Evolutionary conservation across 2,797 vertebrate genomes (phyloP), one percentile per base, ranked within the genome.

Genomic region (Poecilia gillii): DNA sequence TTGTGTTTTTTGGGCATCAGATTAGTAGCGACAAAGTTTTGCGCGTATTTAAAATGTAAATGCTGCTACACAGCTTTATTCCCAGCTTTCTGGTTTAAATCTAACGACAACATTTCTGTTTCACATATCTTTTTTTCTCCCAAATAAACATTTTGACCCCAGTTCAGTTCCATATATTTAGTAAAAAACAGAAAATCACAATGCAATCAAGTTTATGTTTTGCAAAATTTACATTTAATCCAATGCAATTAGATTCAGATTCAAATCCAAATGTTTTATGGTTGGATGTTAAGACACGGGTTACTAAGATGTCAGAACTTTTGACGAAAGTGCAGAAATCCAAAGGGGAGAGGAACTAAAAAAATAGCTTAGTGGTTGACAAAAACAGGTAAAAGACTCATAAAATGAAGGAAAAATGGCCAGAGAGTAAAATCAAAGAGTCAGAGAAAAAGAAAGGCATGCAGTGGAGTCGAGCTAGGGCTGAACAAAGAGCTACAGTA

Each of bases 401-500:
- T 47, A 77, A 75, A 75, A 51, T 6, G 13, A 31, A 2, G 16
- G 43, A n/a, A 25, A 71, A 36, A 28, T 5, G 25, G 62, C 23
- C 4, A 68, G 25, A 68, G 25, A 39, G 41, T 77, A 45, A 66
- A 78, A 76, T 41, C 43, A 68, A 77, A 75, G 53, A 28, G n/a
- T 46, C 68, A 64, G 45, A 39, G 64, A 51, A 75, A 78, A 57
- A 49, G 84, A 76, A 74, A 75, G 77, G 41, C 80, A 71, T 36
- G 73, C 85, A 75, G 86, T 90, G 89, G 90, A 91, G 89, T 88
- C 20, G 81, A 92, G 90, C 92, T 89, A 93, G 89, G 28, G 72
- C 84, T 82, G 88, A 91, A 94, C 93, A 95, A 95, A 95, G 92
- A 94, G 83, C 93, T 95, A 94, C 93, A 94, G 93, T 94, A 92